Base-by-base conservation (phyloP, 30 jellyfish, hydroid and myxozoan species). In the Aurelia sp. region DNA sequence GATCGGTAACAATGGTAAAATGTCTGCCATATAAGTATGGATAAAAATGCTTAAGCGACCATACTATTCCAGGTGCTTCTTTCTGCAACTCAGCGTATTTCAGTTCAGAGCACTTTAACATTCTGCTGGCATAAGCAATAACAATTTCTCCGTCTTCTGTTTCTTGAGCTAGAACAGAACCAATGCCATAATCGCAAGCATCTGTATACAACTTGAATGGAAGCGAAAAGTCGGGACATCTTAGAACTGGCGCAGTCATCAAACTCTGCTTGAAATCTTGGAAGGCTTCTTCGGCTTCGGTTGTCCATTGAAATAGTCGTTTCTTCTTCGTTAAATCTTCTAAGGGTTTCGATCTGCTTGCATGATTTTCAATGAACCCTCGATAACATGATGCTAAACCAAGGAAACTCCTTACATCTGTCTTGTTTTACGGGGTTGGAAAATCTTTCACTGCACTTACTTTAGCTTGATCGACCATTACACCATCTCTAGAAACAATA, bases 91-190 rank as follows among this genome's bases (percentile, higher is more conserved):
- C 95, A 17, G 84, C 89, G 65, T 60, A 85, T 37, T 63, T 83
- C 70, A 37, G 33, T 53, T 85, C 83, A 47, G 84, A 73, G 2
- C 84, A 53, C 68, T 74, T 62, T 59, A 85, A 55, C 60, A 85
- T 12, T 30, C 95, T 12, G 50, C 95, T 75, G 21, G 83, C 83
- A 69, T 86, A 86, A 15, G 81, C 87, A 35, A 86, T 59, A 12
- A 67, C 96, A 21, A 55, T 74, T 69, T 86, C 76, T 35, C 86
- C 86, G 52, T 67, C 78, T 10, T 64, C 91, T 11, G 74, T 59
- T 19, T 68, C 86, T 70, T 86, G 96, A 27, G 91, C 79, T 13
- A 86, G 86, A 59, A 63, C 86, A 67, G 81, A 71, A 16, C 96
- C 90, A 40, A 86, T 50, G 37, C 91, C 91, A 76, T 85, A 64